These are phyloP conservation scores for Macaria notata DNA, from an alignment of 2,888 invertebrate genomes.

Conservation along the genomic window DNA sequence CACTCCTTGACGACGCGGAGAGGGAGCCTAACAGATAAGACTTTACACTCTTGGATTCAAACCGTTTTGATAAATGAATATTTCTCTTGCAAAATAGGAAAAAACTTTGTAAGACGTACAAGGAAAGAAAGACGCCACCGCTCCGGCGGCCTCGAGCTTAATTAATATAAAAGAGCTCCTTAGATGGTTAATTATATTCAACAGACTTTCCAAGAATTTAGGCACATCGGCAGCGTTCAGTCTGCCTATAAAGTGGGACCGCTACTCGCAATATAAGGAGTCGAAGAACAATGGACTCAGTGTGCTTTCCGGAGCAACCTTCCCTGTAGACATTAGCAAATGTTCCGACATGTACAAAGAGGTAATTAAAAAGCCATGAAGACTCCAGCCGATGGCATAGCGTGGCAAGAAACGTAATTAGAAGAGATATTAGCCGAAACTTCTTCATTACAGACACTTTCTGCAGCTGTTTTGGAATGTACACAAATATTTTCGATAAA, in stretches of 20 bases:
- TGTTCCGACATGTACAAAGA: conserved; percentile 64
- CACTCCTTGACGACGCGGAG: conserved; percentile 59
- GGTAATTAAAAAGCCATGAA: conserved; percentile 77
- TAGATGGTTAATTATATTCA: conserved; percentile 65
- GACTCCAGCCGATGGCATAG: conserved; percentile 39
- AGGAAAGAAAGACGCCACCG: conserved; percentile 30
- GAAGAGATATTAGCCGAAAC: conserved; percentile 41
- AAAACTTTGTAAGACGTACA: conserved; percentile 16
- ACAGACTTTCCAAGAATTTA: conserved; percentile 72
- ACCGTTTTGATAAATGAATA: conserved; percentile 48
- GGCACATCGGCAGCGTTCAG: conserved; percentile 47
- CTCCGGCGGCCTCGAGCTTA: conserved; percentile 27
- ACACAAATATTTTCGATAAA: conserved; percentile 39
- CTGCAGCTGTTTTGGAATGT: conserved; percentile 18
- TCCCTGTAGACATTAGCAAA: conserved; percentile 68
- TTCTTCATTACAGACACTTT: conserved; percentile 30
- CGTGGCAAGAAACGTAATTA: conserved; percentile 54
- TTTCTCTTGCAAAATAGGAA: conserved; percentile 34
- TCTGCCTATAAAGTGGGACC: conserved; percentile 65
- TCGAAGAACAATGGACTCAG: conserved; percentile 65
- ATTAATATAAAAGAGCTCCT: conserved; percentile 56
- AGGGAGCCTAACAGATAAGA: conserved; percentile 59
- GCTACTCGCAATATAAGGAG: conserved; percentile 75
- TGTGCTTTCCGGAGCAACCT: conserved; percentile 66
- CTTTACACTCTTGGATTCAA: conserved; percentile 51